Base-by-base conservation (phyloP, 1,140 invertebrate genomes). In the Scaptomyza pallida region DNA sequence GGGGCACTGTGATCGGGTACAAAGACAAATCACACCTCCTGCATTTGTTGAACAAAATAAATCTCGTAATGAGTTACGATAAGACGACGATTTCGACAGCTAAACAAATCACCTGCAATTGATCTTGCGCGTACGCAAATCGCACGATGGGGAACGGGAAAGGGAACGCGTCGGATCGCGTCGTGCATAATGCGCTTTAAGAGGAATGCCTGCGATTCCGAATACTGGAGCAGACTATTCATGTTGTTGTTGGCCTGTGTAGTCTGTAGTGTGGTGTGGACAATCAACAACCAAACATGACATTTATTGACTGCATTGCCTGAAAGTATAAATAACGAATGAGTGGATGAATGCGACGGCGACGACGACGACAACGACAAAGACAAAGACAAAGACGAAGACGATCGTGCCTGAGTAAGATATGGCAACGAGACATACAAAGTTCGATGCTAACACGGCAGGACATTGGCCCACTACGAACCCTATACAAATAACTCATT, bases 21-120 rank as follows among this genome's bases (percentile, higher is more conserved):
- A 90, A 90, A 90, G 89, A 90, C 89, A 90, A 90, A 90, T 90
- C 89, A 90, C 89, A 90, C 89, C 89, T 90, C 89, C 82, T 90
- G 85, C 85, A 88, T 90, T 90, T 90, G 89, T 78, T 90, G 89
- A 90, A 90, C 89, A 90, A 90, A 90, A 90, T 90, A 90, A 90
- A 90, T 90, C 89, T 90, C 89, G 89, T 90, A 90, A 90, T 90
- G 89, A 90, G 89, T 90, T 90, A 90, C 89, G 89, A 90, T 90
- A 90, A 90, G 89, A 90, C 89, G 86, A 90, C 89, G 82, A 90
- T 90, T 90, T 90, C 89, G 89, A 90, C 89, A 90, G 89, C 89
- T 88, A 89, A 90, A 90, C 89, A 90, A 90, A 90, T 90, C 89
- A 90, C 89, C 89, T 89, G 89, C 89, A 90, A 90, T 90, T 90